These are phyloP conservation scores for Hydropsyche betteni DNA, from an alignment of 2,888 invertebrate genomes.

Conservation along the genomic window DNA sequence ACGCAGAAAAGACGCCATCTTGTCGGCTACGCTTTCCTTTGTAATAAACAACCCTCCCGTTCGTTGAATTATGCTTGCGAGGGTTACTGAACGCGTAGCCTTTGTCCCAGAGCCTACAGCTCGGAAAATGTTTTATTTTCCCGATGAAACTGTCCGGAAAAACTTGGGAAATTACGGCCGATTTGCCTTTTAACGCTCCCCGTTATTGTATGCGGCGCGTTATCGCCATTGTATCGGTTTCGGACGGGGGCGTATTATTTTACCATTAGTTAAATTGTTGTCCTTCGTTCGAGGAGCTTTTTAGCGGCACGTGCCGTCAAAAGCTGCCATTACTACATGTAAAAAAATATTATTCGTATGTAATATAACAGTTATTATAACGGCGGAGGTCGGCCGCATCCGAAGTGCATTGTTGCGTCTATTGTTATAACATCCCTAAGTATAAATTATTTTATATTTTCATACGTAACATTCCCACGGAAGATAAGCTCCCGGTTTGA, in stretches of 20 bases:
- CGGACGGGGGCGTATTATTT: slow-evolving; percentile 45
- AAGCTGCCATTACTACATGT: slow-evolving; percentile 39
- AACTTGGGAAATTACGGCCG: no score
- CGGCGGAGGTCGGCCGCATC: not conserved
- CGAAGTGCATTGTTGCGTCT: not conserved
- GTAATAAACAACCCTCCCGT: slow-evolving; percentile 41
- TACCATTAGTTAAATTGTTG: slow-evolving; percentile 49
- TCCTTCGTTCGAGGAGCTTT: slow-evolving; percentile 38
- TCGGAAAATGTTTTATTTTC: no score
- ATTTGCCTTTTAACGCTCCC: no score
- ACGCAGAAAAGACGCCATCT: slow-evolving; percentile 37
- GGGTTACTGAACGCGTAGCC: slow-evolving; percentile 53
- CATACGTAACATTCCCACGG: slow-evolving; percentile 17
- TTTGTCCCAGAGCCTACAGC: slow-evolving; percentile 39
- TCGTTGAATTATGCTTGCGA: slow-evolving; percentile 53
- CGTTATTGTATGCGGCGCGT: slow-evolving; percentile 31
- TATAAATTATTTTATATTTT: no score
- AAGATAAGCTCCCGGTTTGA: not conserved
- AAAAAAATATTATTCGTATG: slow-evolving; percentile 37
- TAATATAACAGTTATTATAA: slow-evolving; percentile 6
- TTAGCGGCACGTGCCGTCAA: slow-evolving; percentile 33
- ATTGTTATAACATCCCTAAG: slow-evolving; percentile 3
- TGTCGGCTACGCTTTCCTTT: slow-evolving; percentile 37
- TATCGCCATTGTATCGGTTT: slow-evolving; percentile 20
- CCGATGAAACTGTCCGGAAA: no score